Percentiles rank a stretch among this genome's conserved stretches.
These are phyloP conservation scores for Staurois parvus DNA, from an alignment of 2,797 vertebrate genomes.

Conservation along the genomic window DNA sequence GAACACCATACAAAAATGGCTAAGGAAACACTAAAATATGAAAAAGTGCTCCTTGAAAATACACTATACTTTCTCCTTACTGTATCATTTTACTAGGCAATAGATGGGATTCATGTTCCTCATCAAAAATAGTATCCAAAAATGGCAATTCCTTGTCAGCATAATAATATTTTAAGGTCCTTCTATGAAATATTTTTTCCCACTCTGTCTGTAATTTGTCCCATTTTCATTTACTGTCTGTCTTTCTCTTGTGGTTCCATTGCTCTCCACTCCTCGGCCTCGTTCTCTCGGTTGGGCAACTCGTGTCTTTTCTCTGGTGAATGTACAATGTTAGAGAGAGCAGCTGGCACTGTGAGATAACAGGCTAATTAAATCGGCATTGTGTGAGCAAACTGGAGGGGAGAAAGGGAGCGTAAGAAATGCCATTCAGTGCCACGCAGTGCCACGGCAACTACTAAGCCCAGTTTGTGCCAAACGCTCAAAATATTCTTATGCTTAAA, in stretches of 20 bases:
- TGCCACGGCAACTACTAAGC: slow-evolving; percentile 22
- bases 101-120: not conserved
- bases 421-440: slow-evolving; percentile 52
- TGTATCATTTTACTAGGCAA: not conserved
- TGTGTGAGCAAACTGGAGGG: slow-evolving; percentile 78
- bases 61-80: no score
- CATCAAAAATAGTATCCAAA: not conserved
- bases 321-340: slow-evolving; percentile 66
- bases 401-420: slow-evolving; percentile 64
- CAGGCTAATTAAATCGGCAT: slow-evolving; percentile 85
- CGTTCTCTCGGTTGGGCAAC: slow-evolving; percentile 35
- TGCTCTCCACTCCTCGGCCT: slow-evolving; percentile 1
- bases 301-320: slow-evolving; percentile 45
- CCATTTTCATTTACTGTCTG: not conserved
- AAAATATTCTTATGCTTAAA: slow-evolving; percentile 21
- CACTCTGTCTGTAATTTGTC: rapidly evolving
- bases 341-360: slow-evolving; percentile 85
- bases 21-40: no score
- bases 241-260: not conserved
- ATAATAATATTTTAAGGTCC: not conserved
- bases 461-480: slow-evolving; percentile 38
- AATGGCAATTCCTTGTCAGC: no score
- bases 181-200: not conserved
- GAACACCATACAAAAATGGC: no score
- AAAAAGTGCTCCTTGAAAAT: no score